A percentile compares a stretch with the other conserved stretches of the same genome.
These are phyloP conservation scores for Bruchidius siliquastri DNA, from an alignment of 2,888 invertebrate species.

Conservation along the genomic window DNA sequence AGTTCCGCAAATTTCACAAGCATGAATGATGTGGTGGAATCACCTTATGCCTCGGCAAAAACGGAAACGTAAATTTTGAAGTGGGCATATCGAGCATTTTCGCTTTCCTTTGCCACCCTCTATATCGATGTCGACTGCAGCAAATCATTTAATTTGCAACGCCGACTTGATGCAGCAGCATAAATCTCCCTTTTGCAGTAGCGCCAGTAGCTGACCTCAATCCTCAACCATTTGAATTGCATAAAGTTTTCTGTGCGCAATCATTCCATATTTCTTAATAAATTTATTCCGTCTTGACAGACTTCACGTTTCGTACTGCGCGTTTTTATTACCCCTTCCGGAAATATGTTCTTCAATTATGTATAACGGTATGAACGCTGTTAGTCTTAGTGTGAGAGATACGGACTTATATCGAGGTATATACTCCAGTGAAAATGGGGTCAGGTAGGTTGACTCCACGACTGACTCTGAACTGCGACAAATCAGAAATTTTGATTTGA, in stretches of 20 bases:
- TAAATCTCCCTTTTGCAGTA: background rate
- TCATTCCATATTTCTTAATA: background rate
- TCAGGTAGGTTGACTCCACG: too few species aligned
- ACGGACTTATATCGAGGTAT: background rate
- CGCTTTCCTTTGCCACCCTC: too few species aligned
- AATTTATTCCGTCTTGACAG: background rate
- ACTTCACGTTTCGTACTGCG: background rate
- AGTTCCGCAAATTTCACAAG: too few species aligned
- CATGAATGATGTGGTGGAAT: too few species aligned
- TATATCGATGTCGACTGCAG: background rate
- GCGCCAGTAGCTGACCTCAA: background rate
- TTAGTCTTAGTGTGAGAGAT: background rate
- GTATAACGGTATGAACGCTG: background rate
- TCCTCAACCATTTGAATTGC: background rate
- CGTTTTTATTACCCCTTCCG: background rate
- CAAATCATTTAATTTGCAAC: background rate
- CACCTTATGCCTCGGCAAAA: too few species aligned
- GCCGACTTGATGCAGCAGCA: background rate
- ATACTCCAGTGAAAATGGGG: too few species aligned
- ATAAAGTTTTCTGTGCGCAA: background rate
- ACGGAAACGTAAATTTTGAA: too few species aligned
- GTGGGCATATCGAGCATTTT: too few species aligned
- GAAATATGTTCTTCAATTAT: background rate
- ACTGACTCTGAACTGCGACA: too few species aligned
- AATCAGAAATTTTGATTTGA: too few species aligned